Evolutionary conservation across 2,797 vertebrate genomes (phyloP).

Genomic region (Muscicapa striata): DNA sequence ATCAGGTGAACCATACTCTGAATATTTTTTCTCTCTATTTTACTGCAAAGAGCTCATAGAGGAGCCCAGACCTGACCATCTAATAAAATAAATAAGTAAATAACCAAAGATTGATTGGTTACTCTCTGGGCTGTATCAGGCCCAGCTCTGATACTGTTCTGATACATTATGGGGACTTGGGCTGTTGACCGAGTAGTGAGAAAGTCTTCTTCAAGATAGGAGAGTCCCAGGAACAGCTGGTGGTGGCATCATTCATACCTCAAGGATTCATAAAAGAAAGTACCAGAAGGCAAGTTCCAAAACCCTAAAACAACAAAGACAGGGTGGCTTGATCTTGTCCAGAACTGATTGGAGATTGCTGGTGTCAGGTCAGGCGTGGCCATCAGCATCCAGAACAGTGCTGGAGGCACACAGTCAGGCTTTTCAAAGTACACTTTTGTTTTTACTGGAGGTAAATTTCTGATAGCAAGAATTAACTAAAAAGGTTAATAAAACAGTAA

Average conservation of each 20-base stretch:
- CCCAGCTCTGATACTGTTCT: not conserved
- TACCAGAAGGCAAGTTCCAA: not conserved
- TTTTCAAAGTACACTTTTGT: not conserved
- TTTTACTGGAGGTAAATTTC: not conserved
- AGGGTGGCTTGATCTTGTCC: not conserved
- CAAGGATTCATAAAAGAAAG: not conserved
- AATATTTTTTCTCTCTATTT: not conserved
- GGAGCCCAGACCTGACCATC: not conserved
- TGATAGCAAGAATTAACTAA: not conserved
- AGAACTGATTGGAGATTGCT: not conserved
- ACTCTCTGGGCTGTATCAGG: not conserved
- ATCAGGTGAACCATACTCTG: not conserved
- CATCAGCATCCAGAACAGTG: not conserved
- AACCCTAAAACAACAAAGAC: not conserved
- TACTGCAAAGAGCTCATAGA: not conserved
- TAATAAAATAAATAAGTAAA: too few relatives aligned
- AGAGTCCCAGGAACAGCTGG: not conserved
- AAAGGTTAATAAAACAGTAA: not conserved
- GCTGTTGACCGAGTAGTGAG: accelerated
- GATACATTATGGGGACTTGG: too few relatives aligned
- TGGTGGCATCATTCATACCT: not conserved
- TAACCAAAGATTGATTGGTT: not conserved
- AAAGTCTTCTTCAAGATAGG: too few relatives aligned
- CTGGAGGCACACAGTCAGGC: not conserved
- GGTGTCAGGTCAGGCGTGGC: not conserved